Percentiles rank a stretch among this genome's conserved stretches.
Evolutionary conservation across 2,113 vertebrate species (phyloP).

Genomic region (Propithecus coquereli): DNA sequence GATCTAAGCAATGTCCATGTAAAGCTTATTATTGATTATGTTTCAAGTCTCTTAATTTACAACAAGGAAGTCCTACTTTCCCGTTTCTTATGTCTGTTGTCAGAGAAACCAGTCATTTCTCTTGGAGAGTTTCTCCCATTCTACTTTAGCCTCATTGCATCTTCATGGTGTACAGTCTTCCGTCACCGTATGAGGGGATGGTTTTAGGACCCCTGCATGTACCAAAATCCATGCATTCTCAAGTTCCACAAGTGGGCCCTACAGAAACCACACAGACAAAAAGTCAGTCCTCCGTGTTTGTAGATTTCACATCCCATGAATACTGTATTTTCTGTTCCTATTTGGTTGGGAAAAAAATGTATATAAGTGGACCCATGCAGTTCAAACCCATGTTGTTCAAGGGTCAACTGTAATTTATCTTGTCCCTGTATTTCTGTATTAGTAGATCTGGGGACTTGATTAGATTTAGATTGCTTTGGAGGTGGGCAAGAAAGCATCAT

Average conservation of each 20-base stretch:
- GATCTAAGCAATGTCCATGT: neutral
- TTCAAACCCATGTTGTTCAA: neutral
- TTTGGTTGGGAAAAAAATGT: neutral
- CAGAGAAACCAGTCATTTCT: neutral
- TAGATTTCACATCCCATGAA: neutral
- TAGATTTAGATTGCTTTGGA: neutral
- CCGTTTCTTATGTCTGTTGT: neutral
- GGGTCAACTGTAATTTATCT: neutral
- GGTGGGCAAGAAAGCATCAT: neutral
- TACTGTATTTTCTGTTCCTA: neutral
- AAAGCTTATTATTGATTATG: neutral
- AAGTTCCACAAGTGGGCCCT: neutral
- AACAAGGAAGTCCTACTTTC: neutral
- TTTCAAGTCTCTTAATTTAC: neutral
- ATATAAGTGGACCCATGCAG: no score
- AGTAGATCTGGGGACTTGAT: neutral
- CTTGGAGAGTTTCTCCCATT: neutral
- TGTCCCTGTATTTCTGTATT: neutral
- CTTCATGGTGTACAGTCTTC: neutral
- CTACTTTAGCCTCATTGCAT: neutral
- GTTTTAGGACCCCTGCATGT: neutral
- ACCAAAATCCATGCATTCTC: neutral
- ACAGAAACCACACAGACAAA: neutral
- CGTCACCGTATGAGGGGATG: neutral
- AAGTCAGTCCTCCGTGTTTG: neutral